These are phyloP conservation scores for Labeo catla DNA, from an alignment of 2,113 vertebrate genomes.

Conservation along the genomic window DNA sequence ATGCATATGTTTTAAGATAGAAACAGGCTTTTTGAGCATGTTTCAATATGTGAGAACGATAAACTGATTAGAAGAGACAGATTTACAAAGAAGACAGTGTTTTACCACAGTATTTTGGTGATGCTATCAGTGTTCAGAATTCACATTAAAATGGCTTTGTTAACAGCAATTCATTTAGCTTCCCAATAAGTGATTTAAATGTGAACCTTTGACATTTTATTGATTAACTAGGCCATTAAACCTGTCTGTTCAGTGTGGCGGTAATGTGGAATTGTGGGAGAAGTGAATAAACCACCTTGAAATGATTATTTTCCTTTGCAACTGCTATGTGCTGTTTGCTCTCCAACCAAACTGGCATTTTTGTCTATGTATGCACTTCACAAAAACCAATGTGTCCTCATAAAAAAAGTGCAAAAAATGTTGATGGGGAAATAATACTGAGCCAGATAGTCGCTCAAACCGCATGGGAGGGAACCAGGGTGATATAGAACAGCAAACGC, in stretches of 20 bases:
- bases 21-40: neutral
- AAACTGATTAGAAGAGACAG: neutral
- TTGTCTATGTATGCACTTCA: constrained; percentile 70
- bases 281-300: constrained; percentile 69
- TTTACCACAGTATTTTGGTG: constrained; percentile 31
- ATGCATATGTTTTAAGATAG: neutral
- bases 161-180: neutral
- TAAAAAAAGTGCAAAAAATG: constrained; percentile 55
- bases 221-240: constrained; percentile 4
- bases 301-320: constrained; percentile 70
- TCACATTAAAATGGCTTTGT: neutral
- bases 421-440: constrained; percentile 58
- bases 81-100: neutral
- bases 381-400: constrained; percentile 55
- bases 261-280: constrained; percentile 62
- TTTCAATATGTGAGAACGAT: neutral
- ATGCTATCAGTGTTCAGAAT: constrained; percentile 14
- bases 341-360: constrained; percentile 63
- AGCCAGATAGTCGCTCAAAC: constrained; percentile 52
- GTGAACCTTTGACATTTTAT: constrained; percentile 15
- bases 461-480: constrained; percentile 56
- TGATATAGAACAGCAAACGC: constrained; percentile 57
- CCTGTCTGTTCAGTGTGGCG: neutral
- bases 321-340: constrained; percentile 59
- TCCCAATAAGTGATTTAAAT: neutral